Evolutionary conservation across 1,140 invertebrate genomes (phyloP).

Genomic region (Saccostrea echinata): DNA sequence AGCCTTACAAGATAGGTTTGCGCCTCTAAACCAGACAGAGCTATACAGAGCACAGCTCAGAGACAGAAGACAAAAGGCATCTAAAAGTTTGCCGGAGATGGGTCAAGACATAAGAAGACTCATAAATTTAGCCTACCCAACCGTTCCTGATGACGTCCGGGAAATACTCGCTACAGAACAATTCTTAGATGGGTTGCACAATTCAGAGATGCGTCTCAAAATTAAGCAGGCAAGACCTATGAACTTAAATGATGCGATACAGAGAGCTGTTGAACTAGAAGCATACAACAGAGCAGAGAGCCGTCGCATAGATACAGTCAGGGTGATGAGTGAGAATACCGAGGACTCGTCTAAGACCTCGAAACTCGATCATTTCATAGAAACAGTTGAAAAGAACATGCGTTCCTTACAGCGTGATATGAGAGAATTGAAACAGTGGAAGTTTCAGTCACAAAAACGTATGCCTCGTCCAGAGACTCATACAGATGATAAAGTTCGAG

Average conservation of each 20-base stretch:
- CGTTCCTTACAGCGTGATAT: no score
- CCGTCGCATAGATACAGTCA: neutral
- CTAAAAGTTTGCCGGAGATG: conserved; percentile 49
- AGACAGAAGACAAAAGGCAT: conserved; percentile 44
- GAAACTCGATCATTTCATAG: conserved; percentile 13
- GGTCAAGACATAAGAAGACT: conserved; percentile 49
- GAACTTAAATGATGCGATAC: conserved; percentile 43
- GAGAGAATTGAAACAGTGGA: conserved; percentile 31
- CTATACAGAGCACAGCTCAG: conserved; percentile 52
- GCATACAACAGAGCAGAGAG: conserved; percentile 45
- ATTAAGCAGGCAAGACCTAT: conserved; percentile 32
- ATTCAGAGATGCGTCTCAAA: conserved; percentile 42
- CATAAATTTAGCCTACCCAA: conserved; percentile 47
- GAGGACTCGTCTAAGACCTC: neutral
- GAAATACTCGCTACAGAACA: conserved; percentile 48
- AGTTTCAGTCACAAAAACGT: conserved; percentile 24
- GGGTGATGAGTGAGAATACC: neutral
- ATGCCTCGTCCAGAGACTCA: neutral
- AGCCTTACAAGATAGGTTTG: conserved; percentile 52
- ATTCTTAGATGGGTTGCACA: conserved; percentile 50
- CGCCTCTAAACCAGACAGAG: conserved; percentile 50
- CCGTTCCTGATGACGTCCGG: neutral
- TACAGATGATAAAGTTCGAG: neutral
- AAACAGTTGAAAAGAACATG: conserved; percentile 16
- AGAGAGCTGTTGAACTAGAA: conserved; percentile 49